Evolutionary conservation across 2,113 vertebrate genomes (phyloP), one percentile per base, ranked within the genome.

Genomic region (Myiozetetes cayanensis): DNA sequence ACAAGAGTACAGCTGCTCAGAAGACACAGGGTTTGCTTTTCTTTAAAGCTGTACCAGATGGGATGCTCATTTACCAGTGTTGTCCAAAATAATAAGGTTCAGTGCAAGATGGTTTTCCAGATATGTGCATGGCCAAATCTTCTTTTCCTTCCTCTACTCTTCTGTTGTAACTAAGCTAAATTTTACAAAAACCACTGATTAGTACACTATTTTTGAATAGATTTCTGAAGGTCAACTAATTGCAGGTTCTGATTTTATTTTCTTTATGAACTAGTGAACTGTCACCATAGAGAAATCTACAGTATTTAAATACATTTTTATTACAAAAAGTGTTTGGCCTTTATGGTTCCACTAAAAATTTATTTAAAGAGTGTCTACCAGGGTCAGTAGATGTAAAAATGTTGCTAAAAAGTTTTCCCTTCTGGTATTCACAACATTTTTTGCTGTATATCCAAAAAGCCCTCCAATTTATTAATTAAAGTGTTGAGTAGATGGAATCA

Each of bases 11-110:
- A 93, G 89, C 68, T 81, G 96, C 94, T 87, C 61, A 86, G 89
- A 96, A 91, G 61, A 89, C 46, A 89, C 66, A 95, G 92, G 87
- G 74, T 43, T 90, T 94, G 62, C 85, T 94, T 93, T 95, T 88
- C 87, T 92, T 93, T 95, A 90, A 96, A 88, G 81, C 76, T 93
- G 4, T 80, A 96, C 92, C 97, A 97, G 92, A 97, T 98, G 97
- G 94, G 73, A 94, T 96, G 89, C 46, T 98, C 96, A 96, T 97
- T 98, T 97, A 77, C 75, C 88, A 73, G 95, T 94, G 88, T 88
- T 94, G 74, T 97, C 91, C 62, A 95, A 77, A 88, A 91, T 96
- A 96, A 96, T 95, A 96, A 96, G 95, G 94, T 96, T 97, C 96
- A 97, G 93, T 94, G 73, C 94, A 87, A 94, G 94, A 89, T 35